These are phyloP conservation scores for Lagopus leucura DNA, from an alignment of 2,113 vertebrate genomes.

Conservation along the genomic window DNA sequence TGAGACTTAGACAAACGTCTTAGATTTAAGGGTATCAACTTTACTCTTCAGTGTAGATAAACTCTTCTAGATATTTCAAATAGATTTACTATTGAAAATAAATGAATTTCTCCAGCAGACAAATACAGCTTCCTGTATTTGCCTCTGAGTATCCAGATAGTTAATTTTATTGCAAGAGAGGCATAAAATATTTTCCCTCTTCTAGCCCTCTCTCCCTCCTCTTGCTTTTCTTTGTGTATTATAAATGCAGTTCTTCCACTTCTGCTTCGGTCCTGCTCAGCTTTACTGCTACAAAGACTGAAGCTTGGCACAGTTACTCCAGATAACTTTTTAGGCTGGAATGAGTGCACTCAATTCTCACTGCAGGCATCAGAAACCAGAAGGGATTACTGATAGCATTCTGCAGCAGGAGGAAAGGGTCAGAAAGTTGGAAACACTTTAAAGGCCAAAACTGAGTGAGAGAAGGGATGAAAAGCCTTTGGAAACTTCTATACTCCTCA, in stretches of 20 bases:
- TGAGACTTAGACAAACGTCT: not conserved
- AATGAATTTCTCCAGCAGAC: not conserved
- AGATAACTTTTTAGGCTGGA: no score
- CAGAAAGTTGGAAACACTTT: not conserved
- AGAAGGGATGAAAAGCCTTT: not conserved
- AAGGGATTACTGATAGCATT: not conserved
- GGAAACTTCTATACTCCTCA: not conserved
- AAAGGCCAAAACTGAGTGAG: not conserved
- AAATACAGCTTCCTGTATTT: not conserved
- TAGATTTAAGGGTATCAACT: not conserved
- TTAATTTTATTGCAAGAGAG: not conserved
- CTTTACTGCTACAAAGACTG: no score
- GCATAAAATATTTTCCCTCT: not conserved
- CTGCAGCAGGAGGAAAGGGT: not conserved
- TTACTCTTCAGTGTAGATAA: not conserved
- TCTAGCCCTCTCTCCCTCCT: no score
- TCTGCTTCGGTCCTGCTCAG: no score
- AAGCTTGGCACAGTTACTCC: no score
- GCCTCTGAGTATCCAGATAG: not conserved
- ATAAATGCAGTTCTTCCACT: no score
- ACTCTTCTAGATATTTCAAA: not conserved
- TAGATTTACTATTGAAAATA: not conserved
- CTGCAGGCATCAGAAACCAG: not conserved
- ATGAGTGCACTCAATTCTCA: no score
- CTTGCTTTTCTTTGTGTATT: no score